Conservation (phyloP, 2,113 vertebrate genomes). For the Plestiodon gilberti region DNA sequence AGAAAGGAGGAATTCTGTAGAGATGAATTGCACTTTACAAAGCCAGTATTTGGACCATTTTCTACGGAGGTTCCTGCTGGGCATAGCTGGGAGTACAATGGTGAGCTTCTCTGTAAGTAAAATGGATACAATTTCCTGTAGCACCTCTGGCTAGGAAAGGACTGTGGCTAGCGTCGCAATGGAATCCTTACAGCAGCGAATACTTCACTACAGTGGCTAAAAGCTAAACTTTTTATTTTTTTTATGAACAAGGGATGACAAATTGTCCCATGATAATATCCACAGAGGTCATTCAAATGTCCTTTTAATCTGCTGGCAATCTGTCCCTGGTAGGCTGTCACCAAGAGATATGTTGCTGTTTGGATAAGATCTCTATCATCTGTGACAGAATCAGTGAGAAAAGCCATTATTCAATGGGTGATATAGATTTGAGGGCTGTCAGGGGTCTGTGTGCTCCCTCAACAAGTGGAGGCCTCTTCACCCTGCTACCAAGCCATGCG, state of each 20-base stretch:
- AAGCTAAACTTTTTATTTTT: neutral
- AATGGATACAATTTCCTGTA: neutral
- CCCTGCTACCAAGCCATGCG: no score
- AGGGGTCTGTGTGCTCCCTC: no score
- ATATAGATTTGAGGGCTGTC: neutral
- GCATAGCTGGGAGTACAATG: constrained; percentile 54
- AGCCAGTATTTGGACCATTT: constrained; percentile 43
- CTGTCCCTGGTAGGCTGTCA: neutral
- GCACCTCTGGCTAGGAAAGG: neutral
- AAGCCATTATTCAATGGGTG: neutral
- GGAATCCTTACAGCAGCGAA: neutral
- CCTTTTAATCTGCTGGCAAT: neutral
- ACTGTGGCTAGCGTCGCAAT: neutral
- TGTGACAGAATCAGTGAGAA: neutral
- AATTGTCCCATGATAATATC: neutral
- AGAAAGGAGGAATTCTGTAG: constrained; percentile 64
- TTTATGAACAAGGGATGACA: neutral
- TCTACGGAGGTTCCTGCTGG: constrained; percentile 62
- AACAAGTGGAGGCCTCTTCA: no score
- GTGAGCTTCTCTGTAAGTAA: neutral
- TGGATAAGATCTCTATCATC: neutral
- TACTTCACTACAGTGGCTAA: neutral
- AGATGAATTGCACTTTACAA: constrained; percentile 68
- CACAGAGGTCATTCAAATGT: neutral
- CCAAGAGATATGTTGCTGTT: neutral